These are phyloP conservation scores for Myripristis jacobus DNA, from an alignment of 2,797 vertebrate genomes.

Conservation along the genomic window DNA sequence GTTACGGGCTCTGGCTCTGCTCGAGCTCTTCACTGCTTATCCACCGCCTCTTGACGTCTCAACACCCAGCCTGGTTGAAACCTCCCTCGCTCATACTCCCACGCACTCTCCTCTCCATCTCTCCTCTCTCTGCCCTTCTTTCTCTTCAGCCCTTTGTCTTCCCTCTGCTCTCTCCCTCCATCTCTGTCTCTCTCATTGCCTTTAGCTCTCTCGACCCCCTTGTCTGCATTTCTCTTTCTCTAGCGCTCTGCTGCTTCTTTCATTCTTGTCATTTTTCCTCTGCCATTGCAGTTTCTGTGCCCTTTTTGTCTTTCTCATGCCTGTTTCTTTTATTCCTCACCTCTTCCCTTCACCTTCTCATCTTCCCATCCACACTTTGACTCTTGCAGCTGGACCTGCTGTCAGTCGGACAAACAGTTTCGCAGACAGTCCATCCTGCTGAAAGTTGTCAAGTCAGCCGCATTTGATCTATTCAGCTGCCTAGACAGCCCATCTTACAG, in stretches of 20 bases:
- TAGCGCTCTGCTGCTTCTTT: background rate
- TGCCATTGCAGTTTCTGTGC: background rate
- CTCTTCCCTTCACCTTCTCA: background rate
- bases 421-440: slow-evolving; percentile 3
- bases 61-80: slow-evolving; percentile 20
- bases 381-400: slow-evolving; percentile 2
- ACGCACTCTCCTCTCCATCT: slow-evolving; percentile 50
- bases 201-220: slow-evolving; percentile 38
- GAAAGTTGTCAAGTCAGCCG: background rate
- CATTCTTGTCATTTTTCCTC: background rate
- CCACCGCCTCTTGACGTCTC: slow-evolving; percentile 23
- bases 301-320: background rate
- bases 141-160: slow-evolving; percentile 49
- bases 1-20: slow-evolving; percentile 53
- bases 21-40: slow-evolving; percentile 54
- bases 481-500: background rate
- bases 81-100: slow-evolving; percentile 47
- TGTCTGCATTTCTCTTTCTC: slow-evolving; percentile 16
- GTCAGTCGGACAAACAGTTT: slow-evolving; percentile 8
- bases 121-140: slow-evolving; percentile 50
- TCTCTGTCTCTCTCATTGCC: slow-evolving; percentile 40
- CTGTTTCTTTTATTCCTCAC: background rate
- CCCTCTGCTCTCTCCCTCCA: slow-evolving; percentile 20
- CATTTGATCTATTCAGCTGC: background rate
- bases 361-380: background rate